Evolutionary conservation across 2,888 invertebrate genomes (phyloP).

Genomic region (Salpingus planirostris): DNA sequence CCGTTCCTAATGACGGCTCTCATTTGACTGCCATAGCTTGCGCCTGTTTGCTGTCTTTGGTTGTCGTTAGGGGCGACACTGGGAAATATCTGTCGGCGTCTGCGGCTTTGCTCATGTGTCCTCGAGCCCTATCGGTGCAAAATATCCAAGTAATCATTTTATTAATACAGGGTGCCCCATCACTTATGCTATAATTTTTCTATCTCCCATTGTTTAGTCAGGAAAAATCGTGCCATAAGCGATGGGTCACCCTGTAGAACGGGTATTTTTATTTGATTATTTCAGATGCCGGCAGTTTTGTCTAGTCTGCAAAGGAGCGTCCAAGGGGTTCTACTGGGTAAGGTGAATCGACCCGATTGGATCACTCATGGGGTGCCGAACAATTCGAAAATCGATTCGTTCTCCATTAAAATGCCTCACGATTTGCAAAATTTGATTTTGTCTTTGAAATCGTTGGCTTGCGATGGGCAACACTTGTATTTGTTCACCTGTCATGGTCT

Average conservation of each 20-base stretch:
- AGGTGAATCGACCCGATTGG: constrained; percentile 79
- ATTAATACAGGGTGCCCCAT: too few relatives aligned
- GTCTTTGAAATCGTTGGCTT: constrained; percentile 59
- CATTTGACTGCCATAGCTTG: constrained; percentile 81
- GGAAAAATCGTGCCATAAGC: too few relatives aligned
- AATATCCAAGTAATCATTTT: too few relatives aligned
- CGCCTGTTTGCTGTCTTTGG: constrained; percentile 83
- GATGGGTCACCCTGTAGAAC: too few relatives aligned
- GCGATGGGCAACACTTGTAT: constrained; percentile 87
- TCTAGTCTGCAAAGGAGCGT: constrained; percentile 82
- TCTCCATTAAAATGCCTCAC: constrained; percentile 47
- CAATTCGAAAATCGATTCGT: constrained; percentile 62
- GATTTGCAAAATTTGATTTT: constrained; percentile 44
- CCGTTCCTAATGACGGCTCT: constrained; percentile 52
- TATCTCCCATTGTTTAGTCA: too few relatives aligned
- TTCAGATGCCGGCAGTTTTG: constrained; percentile 80
- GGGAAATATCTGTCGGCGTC: constrained; percentile 82
- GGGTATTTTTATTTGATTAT: too few relatives aligned
- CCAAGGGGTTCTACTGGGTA: constrained; percentile 78
- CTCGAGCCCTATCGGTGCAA: constrained; percentile 66
- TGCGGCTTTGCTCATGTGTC: constrained; percentile 80
- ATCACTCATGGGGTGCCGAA: constrained; percentile 79
- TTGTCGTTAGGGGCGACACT: constrained; percentile 88
- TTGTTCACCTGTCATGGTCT: constrained; percentile 76
- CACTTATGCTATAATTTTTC: constrained; percentile 18